Conservation (phyloP, 2,797 vertebrate genomes). For the Coilia nasus region DNA sequence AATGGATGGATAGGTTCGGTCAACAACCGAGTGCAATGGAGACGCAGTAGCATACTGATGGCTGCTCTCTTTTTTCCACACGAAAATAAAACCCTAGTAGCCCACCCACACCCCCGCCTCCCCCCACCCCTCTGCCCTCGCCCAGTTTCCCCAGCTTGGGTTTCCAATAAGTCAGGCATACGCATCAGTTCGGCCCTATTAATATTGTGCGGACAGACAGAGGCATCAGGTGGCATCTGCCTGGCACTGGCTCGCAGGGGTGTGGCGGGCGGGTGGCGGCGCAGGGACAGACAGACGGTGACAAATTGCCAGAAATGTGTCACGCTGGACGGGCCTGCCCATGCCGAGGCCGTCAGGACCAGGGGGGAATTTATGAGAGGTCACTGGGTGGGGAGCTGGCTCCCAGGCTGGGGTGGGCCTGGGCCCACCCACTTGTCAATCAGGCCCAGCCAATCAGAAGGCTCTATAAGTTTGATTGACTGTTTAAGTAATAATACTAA, state of each 20-base stretch:
- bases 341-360: neutral
- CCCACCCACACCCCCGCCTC: neutral
- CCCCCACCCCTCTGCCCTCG: neutral
- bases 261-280: neutral
- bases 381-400: neutral
- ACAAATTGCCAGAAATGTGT: conserved; percentile 44
- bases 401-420: neutral
- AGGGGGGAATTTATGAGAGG: conserved; percentile 24
- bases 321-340: conserved; percentile 19
- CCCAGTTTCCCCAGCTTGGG: conserved; percentile 40
- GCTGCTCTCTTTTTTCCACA: conserved; percentile 45
- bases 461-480: no score
- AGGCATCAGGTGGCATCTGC: conserved; percentile 53
- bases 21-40: neutral
- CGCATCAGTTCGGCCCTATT: conserved; percentile 60
- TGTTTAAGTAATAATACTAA: no score
- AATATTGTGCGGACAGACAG: conserved; percentile 57
- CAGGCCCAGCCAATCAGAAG: no score
- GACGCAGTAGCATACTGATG: neutral
- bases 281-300: conserved; percentile 32
- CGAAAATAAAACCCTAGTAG: conserved; percentile 52
- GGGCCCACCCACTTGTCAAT: no score
- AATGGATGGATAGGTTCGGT: neutral
- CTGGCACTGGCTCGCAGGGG: conserved; percentile 48
- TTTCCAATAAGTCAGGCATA: conserved; percentile 52